Conservation (phyloP, 2,113 vertebrate genomes). For the Regulus satrapa region DNA sequence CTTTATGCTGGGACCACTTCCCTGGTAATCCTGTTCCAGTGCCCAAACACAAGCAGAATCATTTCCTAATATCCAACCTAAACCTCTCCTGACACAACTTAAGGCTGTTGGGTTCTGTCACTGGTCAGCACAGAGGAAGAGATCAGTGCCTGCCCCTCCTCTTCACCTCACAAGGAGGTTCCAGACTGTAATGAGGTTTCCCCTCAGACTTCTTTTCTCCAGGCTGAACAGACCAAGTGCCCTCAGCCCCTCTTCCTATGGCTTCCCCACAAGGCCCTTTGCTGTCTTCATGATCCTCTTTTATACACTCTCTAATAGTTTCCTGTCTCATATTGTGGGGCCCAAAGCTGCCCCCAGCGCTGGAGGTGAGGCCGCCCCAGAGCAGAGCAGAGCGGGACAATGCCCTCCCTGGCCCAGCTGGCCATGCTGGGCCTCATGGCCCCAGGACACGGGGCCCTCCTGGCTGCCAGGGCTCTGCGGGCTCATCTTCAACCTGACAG, state of each 20-base stretch:
- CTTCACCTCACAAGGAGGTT: background rate
- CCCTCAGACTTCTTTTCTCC: background rate
- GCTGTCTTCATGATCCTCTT: too few relatives aligned
- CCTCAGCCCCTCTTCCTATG: background rate
- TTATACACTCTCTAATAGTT: background rate
- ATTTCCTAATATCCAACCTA: background rate
- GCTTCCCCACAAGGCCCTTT: background rate
- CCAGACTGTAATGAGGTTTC: background rate
- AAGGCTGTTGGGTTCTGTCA: too few relatives aligned
- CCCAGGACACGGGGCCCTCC: rapidly evolving
- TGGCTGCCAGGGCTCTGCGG: background rate
- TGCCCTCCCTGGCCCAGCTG: rapidly evolving
- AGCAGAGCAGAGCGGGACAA: rapidly evolving
- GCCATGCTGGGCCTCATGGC: rapidly evolving
- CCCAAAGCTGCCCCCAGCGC: rapidly evolving
- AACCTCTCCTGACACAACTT: background rate
- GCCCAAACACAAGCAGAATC: background rate
- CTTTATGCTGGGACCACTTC: background rate
- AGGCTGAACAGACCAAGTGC: background rate
- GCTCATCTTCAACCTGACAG: rapidly evolving
- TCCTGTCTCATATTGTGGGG: rapidly evolving
- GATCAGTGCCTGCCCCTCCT: background rate
- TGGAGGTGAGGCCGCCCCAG: rapidly evolving
- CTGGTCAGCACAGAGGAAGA: background rate
- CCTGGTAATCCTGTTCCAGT: background rate